These are phyloP conservation scores for Amphiprion percula DNA, from an alignment of 2,113 vertebrate species.

Conservation along the genomic window DNA sequence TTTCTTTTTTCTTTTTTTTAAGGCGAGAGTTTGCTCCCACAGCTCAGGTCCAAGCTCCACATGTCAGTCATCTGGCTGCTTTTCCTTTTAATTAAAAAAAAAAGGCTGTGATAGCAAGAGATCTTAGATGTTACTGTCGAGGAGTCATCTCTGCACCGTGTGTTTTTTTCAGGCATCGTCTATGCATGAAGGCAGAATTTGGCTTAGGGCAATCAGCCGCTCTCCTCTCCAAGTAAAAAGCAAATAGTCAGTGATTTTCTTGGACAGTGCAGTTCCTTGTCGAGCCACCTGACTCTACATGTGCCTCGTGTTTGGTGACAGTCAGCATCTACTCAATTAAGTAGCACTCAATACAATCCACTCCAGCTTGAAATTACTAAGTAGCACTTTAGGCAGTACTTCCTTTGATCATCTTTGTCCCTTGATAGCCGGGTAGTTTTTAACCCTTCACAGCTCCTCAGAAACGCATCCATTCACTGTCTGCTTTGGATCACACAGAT, in stretches of 20 bases:
- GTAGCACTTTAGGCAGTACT: conserved; percentile 51
- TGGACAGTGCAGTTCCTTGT: conserved; percentile 3
- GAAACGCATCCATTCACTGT: conserved; percentile 25
- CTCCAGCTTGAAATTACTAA: conserved; percentile 53
- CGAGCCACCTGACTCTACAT: conserved; percentile 33
- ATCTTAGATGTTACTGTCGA: conserved; percentile 11
- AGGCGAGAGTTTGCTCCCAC: conserved; percentile 47
- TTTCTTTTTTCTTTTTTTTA: conserved; percentile 28
- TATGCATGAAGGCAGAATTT: conserved; percentile 20
- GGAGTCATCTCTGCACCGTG: conserved; percentile 6
- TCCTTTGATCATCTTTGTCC: conserved; percentile 56
- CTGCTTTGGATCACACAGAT: conserved; percentile 34
- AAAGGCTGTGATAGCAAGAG: not conserved
- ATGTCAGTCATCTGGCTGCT: conserved; percentile 55
- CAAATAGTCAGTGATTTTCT: conserved; percentile 20
- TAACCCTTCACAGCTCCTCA: conserved; percentile 44
- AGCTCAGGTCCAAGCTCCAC: conserved; percentile 31
- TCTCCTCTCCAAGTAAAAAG: conserved; percentile 22
- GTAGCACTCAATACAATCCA: conserved; percentile 64
- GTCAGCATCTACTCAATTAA: conserved; percentile 64
- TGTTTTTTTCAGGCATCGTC: conserved; percentile 27
- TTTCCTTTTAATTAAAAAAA: conserved; percentile 55
- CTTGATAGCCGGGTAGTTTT: conserved; percentile 35
- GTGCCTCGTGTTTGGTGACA: conserved; percentile 41
- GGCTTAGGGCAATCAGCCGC: conserved; percentile 23